These are phyloP conservation scores for Halichoeres trimaculatus DNA, from an alignment of 2,113 vertebrate species.

Conservation along the genomic window DNA sequence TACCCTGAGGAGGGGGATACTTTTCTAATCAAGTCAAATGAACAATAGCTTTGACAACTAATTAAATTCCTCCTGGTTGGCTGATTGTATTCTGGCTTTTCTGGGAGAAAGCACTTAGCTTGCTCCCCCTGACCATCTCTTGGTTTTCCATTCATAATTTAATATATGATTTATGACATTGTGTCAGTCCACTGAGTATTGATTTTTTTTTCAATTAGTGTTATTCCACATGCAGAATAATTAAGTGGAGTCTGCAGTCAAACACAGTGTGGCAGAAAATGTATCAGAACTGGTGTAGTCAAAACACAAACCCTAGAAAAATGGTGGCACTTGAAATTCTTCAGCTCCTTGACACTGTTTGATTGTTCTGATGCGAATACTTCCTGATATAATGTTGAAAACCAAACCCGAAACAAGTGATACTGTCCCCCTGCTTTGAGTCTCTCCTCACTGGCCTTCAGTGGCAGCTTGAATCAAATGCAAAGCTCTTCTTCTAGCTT, in stretches of 20 bases:
- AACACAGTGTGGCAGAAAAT: slow-evolving; percentile 12
- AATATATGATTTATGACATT: slow-evolving; percentile 32
- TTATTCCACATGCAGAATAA: slow-evolving; percentile 23
- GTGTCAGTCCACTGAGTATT: background rate
- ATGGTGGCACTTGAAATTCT: background rate
- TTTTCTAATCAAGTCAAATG: slow-evolving; percentile 37
- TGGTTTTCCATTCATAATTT: slow-evolving; percentile 20
- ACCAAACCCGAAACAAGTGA: too few species aligned
- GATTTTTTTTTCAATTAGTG: slow-evolving; percentile 34
- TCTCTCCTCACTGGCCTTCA: too few species aligned
- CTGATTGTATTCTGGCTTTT: slow-evolving; percentile 14
- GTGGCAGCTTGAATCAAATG: too few species aligned
- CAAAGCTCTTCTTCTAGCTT: too few species aligned
- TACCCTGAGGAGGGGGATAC: slow-evolving; percentile 18
- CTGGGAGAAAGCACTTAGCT: slow-evolving; percentile 30
- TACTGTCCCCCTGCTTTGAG: too few species aligned
- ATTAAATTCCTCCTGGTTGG: slow-evolving; percentile 27
- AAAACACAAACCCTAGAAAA: background rate
- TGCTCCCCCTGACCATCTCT: background rate
- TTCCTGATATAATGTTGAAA: too few species aligned
- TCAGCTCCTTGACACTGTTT: background rate
- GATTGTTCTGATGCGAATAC: too few species aligned
- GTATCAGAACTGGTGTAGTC: slow-evolving; percentile 5
- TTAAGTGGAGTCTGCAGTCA: slow-evolving; percentile 4
- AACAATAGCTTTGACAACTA: slow-evolving; percentile 55